Percentiles rank a stretch among this genome's conserved stretches.
Evolutionary conservation across 2,113 vertebrate species (phyloP).

Genomic region (Mus pahari): DNA sequence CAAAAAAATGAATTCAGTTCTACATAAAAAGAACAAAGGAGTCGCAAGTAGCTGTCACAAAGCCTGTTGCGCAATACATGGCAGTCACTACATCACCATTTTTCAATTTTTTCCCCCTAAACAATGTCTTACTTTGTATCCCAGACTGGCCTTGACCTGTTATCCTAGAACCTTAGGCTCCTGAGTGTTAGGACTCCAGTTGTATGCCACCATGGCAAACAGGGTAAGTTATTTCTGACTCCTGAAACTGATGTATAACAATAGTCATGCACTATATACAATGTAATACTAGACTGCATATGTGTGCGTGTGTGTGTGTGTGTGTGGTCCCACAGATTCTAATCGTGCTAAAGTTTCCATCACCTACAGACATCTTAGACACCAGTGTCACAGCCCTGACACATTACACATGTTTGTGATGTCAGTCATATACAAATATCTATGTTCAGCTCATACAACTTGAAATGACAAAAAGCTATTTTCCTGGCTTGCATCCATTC

Average conservation of each 20-base stretch:
- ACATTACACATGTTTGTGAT: not conserved
- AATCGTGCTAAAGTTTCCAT: not conserved
- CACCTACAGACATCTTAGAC: not conserved
- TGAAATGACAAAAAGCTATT: not conserved
- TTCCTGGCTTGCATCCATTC: not conserved
- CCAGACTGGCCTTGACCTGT: not conserved
- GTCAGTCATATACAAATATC: not conserved
- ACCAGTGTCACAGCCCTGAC: not conserved
- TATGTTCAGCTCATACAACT: not conserved
- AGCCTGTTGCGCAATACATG: not conserved
- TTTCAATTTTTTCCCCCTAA: not conserved
- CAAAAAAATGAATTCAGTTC: slow-evolving; percentile 16
- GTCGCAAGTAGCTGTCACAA: not conserved
- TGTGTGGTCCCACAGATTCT: not conserved
- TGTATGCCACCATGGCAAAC: not conserved
- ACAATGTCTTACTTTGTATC: too few relatives aligned
- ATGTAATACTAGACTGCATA: not conserved
- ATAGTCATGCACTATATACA: not conserved
- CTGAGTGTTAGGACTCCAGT: not conserved
- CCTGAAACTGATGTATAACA: not conserved
- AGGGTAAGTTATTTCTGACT: slow-evolving; percentile 29
- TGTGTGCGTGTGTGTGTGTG: not conserved
- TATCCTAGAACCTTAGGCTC: not conserved
- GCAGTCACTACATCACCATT: not conserved
- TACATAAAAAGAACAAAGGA: slow-evolving; percentile 2